A percentile compares a stretch with the other conserved stretches of the same genome.
These are phyloP conservation scores for Drosophila orosa DNA, from an alignment of 1,140 invertebrate genomes.

Conservation along the genomic window DNA sequence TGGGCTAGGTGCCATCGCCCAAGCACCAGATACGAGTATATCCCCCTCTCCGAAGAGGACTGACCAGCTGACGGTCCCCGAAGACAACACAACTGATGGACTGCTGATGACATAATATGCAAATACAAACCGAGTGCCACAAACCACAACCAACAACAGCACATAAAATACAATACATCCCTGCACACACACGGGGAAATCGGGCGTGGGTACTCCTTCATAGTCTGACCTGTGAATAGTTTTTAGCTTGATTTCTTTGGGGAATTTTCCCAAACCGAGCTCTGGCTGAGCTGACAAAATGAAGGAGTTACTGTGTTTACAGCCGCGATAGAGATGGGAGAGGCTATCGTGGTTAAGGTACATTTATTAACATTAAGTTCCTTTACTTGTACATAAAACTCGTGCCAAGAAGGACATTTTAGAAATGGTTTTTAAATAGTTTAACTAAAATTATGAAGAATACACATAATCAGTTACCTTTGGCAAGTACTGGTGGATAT, in stretches of 20 bases:
- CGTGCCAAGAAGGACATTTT: no score
- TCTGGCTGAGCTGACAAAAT: slow-evolving; percentile 40
- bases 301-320: slow-evolving; percentile 35
- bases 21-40: neutral
- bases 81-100: slow-evolving; percentile 74
- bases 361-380: neutral
- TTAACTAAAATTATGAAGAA: neutral
- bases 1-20: slow-evolving; percentile 19
- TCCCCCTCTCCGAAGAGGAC: neutral
- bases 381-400: no score
- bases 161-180: slow-evolving; percentile 38
- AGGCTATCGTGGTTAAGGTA: neutral
- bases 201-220: slow-evolving; percentile 18
- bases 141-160: slow-evolving; percentile 48
- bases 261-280: slow-evolving; percentile 60
- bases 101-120: slow-evolving; percentile 81
- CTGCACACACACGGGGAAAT: slow-evolving; percentile 8
- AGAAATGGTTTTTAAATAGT: neutral
- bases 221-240: slow-evolving; percentile 66
- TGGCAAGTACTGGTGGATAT: neutral
- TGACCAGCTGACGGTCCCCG: slow-evolving; percentile 66
- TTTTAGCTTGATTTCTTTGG: slow-evolving; percentile 82
- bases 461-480: neutral
- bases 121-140: slow-evolving; percentile 54
- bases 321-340: slow-evolving; percentile 13